phyloP scores from a whole-genome alignment of 1,140 invertebrate species.

The Dryas iulia region DNA sequence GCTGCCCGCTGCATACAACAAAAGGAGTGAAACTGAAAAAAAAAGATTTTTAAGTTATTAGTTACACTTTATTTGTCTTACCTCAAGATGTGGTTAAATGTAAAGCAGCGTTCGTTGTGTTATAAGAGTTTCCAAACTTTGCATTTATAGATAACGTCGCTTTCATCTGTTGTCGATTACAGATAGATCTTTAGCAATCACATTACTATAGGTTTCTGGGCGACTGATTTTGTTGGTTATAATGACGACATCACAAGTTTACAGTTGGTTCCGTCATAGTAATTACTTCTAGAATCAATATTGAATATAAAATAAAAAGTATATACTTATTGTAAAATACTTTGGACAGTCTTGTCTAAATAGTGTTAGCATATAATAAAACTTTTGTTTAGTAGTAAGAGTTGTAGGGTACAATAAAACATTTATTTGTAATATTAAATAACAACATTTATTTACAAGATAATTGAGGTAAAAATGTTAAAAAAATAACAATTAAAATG shows the following conservation, averaged over 20 bases:
- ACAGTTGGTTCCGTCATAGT: slow-evolving; percentile 62
- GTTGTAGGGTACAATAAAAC: background rate
- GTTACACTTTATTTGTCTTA: slow-evolving; percentile 28
- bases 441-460: slow-evolving; percentile 53
- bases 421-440: background rate
- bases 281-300: slow-evolving; percentile 38
- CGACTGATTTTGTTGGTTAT: slow-evolving; percentile 57
- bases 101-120: slow-evolving; percentile 52
- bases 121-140: slow-evolving; percentile 55
- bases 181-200: slow-evolving; percentile 69
- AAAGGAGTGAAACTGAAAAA: background rate
- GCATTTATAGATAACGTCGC: slow-evolving; percentile 74
- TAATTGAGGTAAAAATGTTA: slow-evolving; percentile 36
- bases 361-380: background rate
- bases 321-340: slow-evolving; percentile 3
- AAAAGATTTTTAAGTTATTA: background rate
- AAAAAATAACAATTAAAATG: slow-evolving; percentile 35
- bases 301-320: slow-evolving; percentile 15
- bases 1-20: background rate
- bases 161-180: slow-evolving; percentile 71
- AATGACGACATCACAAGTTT: slow-evolving; percentile 62
- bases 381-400: background rate
- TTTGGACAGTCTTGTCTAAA: background rate
- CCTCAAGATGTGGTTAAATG: slow-evolving; percentile 43
- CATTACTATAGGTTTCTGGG: slow-evolving; percentile 72